phyloP scores from a whole-genome alignment of 2,113 vertebrate genomes.

The Leucosticte australis region DNA sequence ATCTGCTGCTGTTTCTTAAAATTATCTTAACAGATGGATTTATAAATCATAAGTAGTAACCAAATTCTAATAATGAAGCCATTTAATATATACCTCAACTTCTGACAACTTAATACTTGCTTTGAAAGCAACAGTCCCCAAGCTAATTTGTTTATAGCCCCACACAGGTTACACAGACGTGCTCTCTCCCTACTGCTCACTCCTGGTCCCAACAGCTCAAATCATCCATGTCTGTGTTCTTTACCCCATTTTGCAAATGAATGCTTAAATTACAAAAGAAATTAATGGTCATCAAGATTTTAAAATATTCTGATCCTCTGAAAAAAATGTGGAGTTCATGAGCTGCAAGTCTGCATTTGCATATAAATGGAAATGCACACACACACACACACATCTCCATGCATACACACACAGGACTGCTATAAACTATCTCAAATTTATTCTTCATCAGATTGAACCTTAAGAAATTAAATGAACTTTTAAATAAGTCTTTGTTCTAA shows the following conservation, averaged over 20 bases:
- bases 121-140: constrained; percentile 68
- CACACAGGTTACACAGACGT: neutral
- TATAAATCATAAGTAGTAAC: constrained; percentile 60
- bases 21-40: constrained; percentile 67
- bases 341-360: constrained; percentile 26
- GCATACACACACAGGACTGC: neutral
- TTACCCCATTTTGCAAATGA: neutral
- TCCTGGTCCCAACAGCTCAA: neutral
- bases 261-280: constrained; percentile 29
- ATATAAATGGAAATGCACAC: constrained; percentile 46
- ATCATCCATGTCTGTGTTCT: neutral
- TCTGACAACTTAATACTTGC: constrained; percentile 67
- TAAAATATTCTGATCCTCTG: neutral
- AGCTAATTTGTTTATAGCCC: constrained; percentile 63
- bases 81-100: constrained; percentile 59
- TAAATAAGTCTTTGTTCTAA: neutral
- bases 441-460: neutral
- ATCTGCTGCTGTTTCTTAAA: constrained; percentile 35
- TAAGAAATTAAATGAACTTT: neutral
- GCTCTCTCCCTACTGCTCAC: neutral
- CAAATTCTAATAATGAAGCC: constrained; percentile 68
- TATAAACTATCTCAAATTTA: neutral
- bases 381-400: neutral
- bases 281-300: constrained; percentile 36
- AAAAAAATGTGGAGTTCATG: neutral